These are phyloP conservation scores for Gephyroberyx darwinii DNA, from an alignment of 2,797 vertebrate genomes.

Conservation along the genomic window DNA sequence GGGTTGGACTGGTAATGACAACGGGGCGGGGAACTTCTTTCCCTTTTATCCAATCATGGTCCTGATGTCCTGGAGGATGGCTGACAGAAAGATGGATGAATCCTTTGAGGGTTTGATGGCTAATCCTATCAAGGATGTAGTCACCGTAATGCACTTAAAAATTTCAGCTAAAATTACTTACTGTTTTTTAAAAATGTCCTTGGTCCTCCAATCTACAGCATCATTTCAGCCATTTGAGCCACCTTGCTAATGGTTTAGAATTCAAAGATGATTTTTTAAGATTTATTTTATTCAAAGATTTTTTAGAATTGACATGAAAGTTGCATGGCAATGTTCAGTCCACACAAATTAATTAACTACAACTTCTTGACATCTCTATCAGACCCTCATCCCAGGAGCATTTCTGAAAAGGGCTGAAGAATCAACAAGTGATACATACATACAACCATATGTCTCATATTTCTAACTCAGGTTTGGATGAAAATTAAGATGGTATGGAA, in stretches of 20 bases:
- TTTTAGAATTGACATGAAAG: neutral
- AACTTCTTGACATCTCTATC: neutral
- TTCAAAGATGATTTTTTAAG: neutral
- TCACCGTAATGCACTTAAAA: conserved; percentile 75
- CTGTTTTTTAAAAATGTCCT: conserved; percentile 62
- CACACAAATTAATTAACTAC: neutral
- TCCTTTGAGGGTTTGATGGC: conserved; percentile 73
- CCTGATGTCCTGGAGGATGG: conserved; percentile 65
- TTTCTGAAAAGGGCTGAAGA: neutral
- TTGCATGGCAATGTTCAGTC: too few relatives aligned
- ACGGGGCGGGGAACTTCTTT: conserved; percentile 69
- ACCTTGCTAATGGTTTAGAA: conserved; percentile 9
- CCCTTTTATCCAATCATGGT: conserved; percentile 75
- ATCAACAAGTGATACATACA: neutral
- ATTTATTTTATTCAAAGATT: too few relatives aligned
- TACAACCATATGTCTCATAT: neutral
- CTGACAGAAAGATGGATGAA: conserved; percentile 80
- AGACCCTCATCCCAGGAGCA: neutral
- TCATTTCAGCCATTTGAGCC: conserved; percentile 29
- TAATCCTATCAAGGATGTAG: conserved; percentile 78
- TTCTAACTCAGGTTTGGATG: neutral
- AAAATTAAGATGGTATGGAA: neutral
- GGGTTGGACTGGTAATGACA: conserved; percentile 74
- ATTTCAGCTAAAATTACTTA: conserved; percentile 66
- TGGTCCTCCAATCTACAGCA: conserved; percentile 22